Conservation (phyloP, 2,797 vertebrate species). For the Sebastes kiyomatsui region DNA sequence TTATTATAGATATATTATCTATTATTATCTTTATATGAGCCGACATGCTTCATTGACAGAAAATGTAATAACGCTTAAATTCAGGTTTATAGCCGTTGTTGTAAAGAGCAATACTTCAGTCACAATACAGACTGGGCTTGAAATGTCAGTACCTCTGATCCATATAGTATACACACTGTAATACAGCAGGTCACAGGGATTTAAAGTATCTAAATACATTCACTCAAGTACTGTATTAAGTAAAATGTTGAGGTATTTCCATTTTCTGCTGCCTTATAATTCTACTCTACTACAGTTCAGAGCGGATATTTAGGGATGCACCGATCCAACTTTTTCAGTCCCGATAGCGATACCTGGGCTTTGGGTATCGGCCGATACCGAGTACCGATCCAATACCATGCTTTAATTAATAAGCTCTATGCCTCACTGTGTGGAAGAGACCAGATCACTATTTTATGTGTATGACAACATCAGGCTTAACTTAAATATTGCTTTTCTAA, state of each 20-base stretch:
- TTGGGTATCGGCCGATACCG: too few relatives aligned
- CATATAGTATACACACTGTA: neutral
- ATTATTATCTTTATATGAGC: too few relatives aligned
- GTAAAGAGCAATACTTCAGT: neutral
- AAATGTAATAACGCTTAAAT: neutral
- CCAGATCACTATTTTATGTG: too few relatives aligned
- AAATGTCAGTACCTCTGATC: neutral
- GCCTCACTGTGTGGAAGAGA: too few relatives aligned
- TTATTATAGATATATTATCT: too few relatives aligned
- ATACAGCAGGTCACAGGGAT: neutral
- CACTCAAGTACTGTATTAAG: neutral
- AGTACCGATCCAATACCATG: too few relatives aligned
- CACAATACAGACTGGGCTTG: neutral
- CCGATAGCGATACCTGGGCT: too few relatives aligned
- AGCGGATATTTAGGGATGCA: neutral
- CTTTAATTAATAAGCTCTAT: too few relatives aligned
- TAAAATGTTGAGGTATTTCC: neutral
- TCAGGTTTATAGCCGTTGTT: neutral
- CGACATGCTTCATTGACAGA: too few relatives aligned
- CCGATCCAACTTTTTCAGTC: too few relatives aligned
- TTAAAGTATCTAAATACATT: neutral
- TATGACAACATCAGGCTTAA: rapidly evolving
- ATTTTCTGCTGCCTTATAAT: neutral
- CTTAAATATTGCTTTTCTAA: too few relatives aligned
- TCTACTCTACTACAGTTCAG: neutral